Conservation (phyloP, 2,797 vertebrate species). For the Sebastes reedi region DNA sequence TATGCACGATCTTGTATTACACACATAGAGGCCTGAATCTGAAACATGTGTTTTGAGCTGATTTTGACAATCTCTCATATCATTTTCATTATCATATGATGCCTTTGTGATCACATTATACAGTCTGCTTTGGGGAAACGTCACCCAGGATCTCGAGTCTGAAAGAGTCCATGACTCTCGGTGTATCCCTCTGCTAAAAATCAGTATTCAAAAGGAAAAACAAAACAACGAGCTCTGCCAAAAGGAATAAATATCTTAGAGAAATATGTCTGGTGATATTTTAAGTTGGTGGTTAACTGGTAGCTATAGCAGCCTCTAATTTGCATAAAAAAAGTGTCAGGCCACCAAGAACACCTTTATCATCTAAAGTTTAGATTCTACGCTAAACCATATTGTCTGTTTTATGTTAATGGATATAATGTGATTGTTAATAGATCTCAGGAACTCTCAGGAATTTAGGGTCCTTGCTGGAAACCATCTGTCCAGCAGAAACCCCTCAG, state of each 20-base stretch:
- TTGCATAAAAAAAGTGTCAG: conserved; percentile 1
- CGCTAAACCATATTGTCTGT: background rate
- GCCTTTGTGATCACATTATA: background rate
- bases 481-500: background rate
- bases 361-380: background rate
- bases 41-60: background rate
- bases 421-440: background rate
- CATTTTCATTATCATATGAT: background rate
- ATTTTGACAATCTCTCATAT: background rate
- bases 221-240: conserved; percentile 17
- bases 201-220: background rate
- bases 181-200: background rate
- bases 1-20: background rate
- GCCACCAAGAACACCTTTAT: background rate
- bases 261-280: conserved; percentile 40
- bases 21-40: background rate
- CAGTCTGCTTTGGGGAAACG: background rate
- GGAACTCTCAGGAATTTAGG: background rate
- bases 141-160: background rate
- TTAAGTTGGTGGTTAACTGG: background rate
- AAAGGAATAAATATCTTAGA: conserved; percentile 43
- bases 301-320: conserved; percentile 23
- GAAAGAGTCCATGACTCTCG: background rate
- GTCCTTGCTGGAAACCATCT: conserved; percentile 8
- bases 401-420: background rate